These are phyloP conservation scores for Neocrepidodera transversa DNA, from an alignment of 2,888 invertebrate genomes.

Conservation along the genomic window DNA sequence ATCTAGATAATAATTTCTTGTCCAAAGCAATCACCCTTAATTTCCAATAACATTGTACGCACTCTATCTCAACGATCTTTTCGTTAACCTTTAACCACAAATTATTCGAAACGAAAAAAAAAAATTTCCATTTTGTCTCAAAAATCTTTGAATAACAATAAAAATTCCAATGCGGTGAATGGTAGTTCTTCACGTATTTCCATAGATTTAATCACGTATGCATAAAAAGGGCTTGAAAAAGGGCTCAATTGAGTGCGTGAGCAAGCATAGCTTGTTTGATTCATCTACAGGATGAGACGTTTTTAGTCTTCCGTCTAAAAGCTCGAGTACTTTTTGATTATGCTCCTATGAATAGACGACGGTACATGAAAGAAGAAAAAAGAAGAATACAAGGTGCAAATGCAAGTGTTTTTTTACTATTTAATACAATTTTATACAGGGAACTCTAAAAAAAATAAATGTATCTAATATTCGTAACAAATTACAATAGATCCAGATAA, in stretches of 20 bases:
- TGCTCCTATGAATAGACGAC: conserved; percentile 9
- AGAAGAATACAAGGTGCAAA: conserved; percentile 22
- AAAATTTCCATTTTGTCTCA: conserved; percentile 28
- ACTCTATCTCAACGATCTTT: conserved; percentile 14
- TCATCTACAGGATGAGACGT: conserved; percentile 53
- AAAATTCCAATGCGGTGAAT: conserved; percentile 33
- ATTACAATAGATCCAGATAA: background rate
- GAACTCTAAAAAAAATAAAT: too few relatives aligned
- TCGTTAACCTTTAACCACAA: conserved; percentile 28
- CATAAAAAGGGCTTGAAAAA: conserved; percentile 42
- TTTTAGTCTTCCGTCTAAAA: conserved; percentile 38
- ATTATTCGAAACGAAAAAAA: conserved; percentile 17
- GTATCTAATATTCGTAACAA: too few relatives aligned
- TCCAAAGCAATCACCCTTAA: too few relatives aligned
- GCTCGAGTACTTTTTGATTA: conserved; percentile 24
- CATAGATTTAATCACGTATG: conserved; percentile 52
- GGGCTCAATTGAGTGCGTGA: conserved; percentile 50
- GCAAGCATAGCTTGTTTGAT: conserved; percentile 52
- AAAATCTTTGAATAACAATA: conserved; percentile 30
- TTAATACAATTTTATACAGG: too few relatives aligned
- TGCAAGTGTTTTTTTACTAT: too few relatives aligned
- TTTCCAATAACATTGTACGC: conserved; percentile 10
- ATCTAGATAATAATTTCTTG: too few relatives aligned
- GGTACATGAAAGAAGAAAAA: conserved; percentile 11
- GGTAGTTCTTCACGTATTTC: conserved; percentile 36